phyloP scores from a whole-genome alignment of 2,888 invertebrate species.

The Cybosia mesomella region DNA sequence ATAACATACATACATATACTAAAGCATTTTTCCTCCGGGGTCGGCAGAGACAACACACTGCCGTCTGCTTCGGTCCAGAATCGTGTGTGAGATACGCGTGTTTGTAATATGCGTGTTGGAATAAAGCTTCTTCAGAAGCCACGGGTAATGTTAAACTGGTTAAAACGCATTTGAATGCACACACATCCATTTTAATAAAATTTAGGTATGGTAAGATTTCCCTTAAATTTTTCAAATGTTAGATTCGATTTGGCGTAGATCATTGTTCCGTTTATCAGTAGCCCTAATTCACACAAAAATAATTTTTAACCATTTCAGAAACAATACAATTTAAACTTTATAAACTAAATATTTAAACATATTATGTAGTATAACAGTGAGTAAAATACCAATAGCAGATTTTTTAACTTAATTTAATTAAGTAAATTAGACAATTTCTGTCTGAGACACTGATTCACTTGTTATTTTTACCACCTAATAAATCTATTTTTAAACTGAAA shows the following conservation, averaged over 20 bases:
- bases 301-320: too few relatives aligned
- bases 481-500: conserved; percentile 30
- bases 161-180: conserved; percentile 15
- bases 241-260: not conserved
- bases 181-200: conserved; percentile 32
- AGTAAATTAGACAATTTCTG: not conserved
- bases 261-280: not conserved
- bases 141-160: conserved; percentile 56
- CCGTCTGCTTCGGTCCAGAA: too few relatives aligned
- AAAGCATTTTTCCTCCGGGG: too few relatives aligned
- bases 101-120: conserved; percentile 69
- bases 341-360: too few relatives aligned
- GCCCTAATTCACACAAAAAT: too few relatives aligned
- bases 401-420: not conserved
- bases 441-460: not conserved
- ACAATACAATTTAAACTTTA: too few relatives aligned
- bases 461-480: conserved; percentile 18
- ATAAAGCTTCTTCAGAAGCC: conserved; percentile 76
- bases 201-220: not conserved
- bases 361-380: not conserved
- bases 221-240: conserved; percentile 16
- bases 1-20: too few relatives aligned
- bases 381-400: not conserved
- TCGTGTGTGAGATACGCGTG: conserved; percentile 69
- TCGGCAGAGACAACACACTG: too few relatives aligned